Percentiles rank a stretch among this genome's conserved stretches.
phyloP scores from a whole-genome alignment of 2,113 vertebrate genomes.

The Morone chrysops region DNA sequence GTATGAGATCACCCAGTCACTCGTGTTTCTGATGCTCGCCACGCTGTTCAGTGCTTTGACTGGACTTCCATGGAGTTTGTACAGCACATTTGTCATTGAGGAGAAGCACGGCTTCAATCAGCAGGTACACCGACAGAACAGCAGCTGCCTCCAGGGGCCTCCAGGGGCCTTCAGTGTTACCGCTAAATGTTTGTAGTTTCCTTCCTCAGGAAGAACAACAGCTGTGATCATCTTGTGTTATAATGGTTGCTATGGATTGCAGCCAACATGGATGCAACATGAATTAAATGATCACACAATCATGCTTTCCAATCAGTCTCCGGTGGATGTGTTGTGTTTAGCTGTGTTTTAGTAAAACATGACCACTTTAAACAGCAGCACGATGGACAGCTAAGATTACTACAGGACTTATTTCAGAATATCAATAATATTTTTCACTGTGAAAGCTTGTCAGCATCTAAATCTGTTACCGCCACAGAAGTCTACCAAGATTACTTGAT shows the following conservation, averaged over 20 bases:
- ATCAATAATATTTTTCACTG: not conserved
- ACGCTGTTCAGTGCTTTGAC: slow-evolving; percentile 96
- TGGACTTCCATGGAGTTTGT: slow-evolving; percentile 97
- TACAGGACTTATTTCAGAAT: too few relatives aligned
- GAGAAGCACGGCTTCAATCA: slow-evolving; percentile 99
- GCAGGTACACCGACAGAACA: slow-evolving; percentile 86
- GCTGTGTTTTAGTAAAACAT: too few relatives aligned
- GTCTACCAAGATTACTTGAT: not conserved
- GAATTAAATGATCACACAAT: too few relatives aligned
- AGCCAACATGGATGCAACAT: not conserved
- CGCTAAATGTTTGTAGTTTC: not conserved
- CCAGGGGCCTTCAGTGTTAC: not conserved
- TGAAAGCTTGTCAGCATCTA: not conserved
- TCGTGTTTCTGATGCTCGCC: slow-evolving; percentile 92
- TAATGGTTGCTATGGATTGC: not conserved
- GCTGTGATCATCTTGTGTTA: not conserved
- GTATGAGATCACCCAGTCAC: slow-evolving; percentile 95
- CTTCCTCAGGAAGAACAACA: slow-evolving; percentile 4
- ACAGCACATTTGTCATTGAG: slow-evolving; percentile 98
- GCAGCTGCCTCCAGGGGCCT: not conserved
- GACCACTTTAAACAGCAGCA: too few relatives aligned
- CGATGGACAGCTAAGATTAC: not conserved
- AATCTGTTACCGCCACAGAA: not conserved
- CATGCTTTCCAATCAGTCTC: too few relatives aligned
- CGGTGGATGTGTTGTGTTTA: too few relatives aligned